Evolutionary conservation across 2,888 invertebrate genomes (phyloP).

Genomic region (Allolobophora icterica): DNA sequence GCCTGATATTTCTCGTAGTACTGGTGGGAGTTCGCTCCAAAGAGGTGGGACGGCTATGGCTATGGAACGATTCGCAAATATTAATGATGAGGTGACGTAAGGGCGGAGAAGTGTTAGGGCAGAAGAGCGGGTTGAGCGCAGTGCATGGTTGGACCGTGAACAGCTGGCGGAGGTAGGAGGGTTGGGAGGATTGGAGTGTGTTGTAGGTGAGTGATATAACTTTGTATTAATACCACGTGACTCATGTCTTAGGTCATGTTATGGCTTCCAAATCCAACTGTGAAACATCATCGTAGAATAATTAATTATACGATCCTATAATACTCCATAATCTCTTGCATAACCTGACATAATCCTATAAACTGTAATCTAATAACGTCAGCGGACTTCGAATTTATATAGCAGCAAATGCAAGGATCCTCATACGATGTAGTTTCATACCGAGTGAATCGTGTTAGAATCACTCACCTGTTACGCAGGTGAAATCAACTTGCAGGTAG

Average conservation of each 20-base stretch:
- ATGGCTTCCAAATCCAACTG: background rate
- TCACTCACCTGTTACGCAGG: conserved; percentile 29
- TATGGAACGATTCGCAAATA: too few species aligned
- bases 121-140: too few species aligned
- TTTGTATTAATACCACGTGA: too few species aligned
- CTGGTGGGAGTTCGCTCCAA: too few species aligned
- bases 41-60: too few species aligned
- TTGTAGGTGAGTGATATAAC: too few species aligned
- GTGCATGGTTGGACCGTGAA: too few species aligned
- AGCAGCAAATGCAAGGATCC: background rate
- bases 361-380: background rate
- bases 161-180: too few species aligned
- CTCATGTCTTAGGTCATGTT: background rate
- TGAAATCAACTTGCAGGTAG: conserved; percentile 27
- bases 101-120: too few species aligned
- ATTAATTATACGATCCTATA: background rate
- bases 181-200: too few species aligned
- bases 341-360: background rate
- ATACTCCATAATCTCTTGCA: background rate
- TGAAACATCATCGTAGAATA: background rate
- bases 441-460: background rate
- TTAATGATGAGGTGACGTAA: too few species aligned
- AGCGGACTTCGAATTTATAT: background rate
- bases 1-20: too few species aligned
- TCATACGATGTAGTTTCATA: background rate